Evolutionary conservation across 2,888 invertebrate genomes (phyloP), one percentile per base, ranked within the genome.

Genomic region (Hypomecis punctinalis): DNA sequence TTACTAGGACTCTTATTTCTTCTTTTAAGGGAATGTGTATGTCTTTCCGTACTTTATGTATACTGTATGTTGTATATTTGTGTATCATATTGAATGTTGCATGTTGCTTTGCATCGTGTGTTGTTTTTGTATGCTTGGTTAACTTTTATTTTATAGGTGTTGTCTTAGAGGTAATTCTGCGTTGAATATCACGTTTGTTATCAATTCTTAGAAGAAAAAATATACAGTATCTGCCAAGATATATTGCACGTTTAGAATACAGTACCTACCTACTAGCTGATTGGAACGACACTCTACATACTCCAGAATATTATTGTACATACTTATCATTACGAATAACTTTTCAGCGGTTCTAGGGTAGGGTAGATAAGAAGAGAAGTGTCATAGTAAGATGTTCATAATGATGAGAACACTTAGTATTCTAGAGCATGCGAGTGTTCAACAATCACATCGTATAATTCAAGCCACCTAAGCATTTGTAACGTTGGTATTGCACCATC

Each of bases 41-140:
- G 64, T 74, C 51, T 74, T 64, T 69, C 54, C 66, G 68, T 77
- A 67, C 69, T 61, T 63, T 67, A 42, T 55, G 43, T 61, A 40
- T 61, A 43, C 40, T 64, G 48, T 69, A 65, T 58, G 47, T 62
- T 59, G 54, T 68, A 48, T 72, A 69, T 68, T 61, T 70, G 63
- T 74, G 68, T 67, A 66, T 63, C 56, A n/a, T 63, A 65, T 61
- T 74, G 69, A 63, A 72, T 76, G 66, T 78, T 76, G 83, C 83
- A 84, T 83, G 82, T 55, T 61, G 84, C 84, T 84, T 84, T 77
- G 85, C 84, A 84, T 82, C 77, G 71, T 85, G 80, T 79, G 74
- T 78, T 73, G 63, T 72, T 73, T 67, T 68, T 71, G 70, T 74
- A 69, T 74, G 73, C 73, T 70, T 67, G 39, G 74, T 77, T 77